A percentile compares a stretch with the other conserved stretches of the same genome.
phyloP scores from a whole-genome alignment of 2,797 vertebrate species.

The Anguilla megastoma region DNA sequence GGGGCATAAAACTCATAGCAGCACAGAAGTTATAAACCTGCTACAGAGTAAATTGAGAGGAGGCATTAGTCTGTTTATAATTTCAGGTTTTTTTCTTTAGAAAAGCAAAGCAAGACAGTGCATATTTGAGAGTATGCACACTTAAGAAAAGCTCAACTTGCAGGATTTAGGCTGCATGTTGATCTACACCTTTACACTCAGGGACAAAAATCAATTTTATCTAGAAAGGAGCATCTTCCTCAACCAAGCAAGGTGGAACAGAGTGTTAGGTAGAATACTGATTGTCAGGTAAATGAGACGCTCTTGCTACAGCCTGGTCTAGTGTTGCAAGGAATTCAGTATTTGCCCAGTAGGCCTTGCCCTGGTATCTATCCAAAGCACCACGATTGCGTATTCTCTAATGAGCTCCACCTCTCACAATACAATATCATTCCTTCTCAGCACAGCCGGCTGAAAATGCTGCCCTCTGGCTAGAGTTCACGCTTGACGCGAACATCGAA shows the following conservation, averaged over 20 bases:
- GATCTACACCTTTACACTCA: neutral
- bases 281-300: neutral
- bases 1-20: slow-evolving; percentile 18
- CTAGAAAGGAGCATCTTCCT: neutral
- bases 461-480: neutral
- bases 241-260: neutral
- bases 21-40: neutral
- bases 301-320: neutral
- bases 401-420: slow-evolving; percentile 1
- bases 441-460: slow-evolving; percentile 15
- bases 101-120: neutral
- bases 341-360: neutral
- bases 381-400: neutral
- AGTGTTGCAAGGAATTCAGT: neutral
- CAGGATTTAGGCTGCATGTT: neutral
- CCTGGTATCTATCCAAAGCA: neutral
- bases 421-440: slow-evolving; percentile 14
- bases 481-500: neutral
- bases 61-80: neutral
- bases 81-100: neutral
- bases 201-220: neutral
- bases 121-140: neutral
- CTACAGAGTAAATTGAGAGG: neutral
- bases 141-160: neutral
- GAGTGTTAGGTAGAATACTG: neutral